Evolutionary conservation across 2,888 invertebrate species (phyloP).

Genomic region (Autographa gamma): DNA sequence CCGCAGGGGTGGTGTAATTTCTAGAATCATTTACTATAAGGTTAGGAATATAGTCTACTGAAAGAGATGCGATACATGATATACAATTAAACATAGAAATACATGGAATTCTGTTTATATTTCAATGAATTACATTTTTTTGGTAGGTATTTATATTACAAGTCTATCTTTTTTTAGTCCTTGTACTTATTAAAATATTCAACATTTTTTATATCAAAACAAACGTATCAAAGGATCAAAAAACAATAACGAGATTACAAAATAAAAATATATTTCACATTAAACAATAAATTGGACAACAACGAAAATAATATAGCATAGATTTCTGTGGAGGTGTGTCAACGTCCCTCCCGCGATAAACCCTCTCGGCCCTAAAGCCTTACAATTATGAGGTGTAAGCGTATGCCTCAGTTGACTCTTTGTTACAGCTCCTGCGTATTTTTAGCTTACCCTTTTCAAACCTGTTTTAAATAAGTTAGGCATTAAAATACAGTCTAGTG

Average conservation of each 20-base stretch:
- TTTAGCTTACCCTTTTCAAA: constrained; percentile 39
- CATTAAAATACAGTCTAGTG: background rate
- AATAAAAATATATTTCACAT: too few species aligned
- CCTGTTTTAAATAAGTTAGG: constrained; percentile 15
- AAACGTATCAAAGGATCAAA: too few species aligned
- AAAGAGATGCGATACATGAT: constrained; percentile 16
- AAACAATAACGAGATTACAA: too few species aligned
- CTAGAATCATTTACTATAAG: constrained; percentile 45
- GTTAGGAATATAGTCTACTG: constrained; percentile 33
- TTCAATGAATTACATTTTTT: too few species aligned
- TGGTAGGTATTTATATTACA: too few species aligned
- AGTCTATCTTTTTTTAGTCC: too few species aligned
- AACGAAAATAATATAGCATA: constrained; percentile 30
- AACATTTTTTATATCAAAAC: too few species aligned
- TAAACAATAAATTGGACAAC: background rate
- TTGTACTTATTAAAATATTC: too few species aligned
- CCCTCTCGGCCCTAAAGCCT: constrained; percentile 46
- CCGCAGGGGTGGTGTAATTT: constrained; percentile 49
- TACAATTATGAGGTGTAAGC: constrained; percentile 50
- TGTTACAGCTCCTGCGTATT: constrained; percentile 41
- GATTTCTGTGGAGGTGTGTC: constrained; percentile 13
- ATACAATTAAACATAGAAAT: too few species aligned
- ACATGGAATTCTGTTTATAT: too few species aligned
- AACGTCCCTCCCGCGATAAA: constrained; percentile 37
- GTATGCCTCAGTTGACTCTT: constrained; percentile 41